Base-by-base conservation (phyloP, 2,113 vertebrate genomes). In the Phyllostomus discolor region DNA sequence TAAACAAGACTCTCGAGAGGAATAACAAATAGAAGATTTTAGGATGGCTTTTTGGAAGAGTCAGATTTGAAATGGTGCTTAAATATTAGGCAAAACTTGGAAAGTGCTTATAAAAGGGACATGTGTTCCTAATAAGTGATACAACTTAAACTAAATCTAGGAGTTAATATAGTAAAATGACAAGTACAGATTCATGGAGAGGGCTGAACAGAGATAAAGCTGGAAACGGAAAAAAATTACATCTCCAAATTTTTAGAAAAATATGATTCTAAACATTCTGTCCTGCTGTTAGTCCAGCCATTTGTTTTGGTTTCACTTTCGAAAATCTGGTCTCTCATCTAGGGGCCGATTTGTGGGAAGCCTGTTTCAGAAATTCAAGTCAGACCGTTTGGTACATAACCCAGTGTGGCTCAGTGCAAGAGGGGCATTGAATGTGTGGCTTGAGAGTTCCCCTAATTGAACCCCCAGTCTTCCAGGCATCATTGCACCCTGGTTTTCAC, bases 341-440 rank as follows among this genome's bases (percentile, higher is more conserved):
- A 62, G 22, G 4, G 19, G 2, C 31, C 52, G n/a, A 52, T 38
- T 41, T 67, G 6, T 46, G 76, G 24, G 9, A 7, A 78, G 8
- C 16, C 41, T 88, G 24, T 72, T 92, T 2, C 2, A 73, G 84
- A 95, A 80, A 89, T 66, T 70, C 80, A 90, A 69, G 73, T 78
- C 17, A 78, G 31, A 35, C 69, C 0, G 84, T 94, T 41, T 64
- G 46, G 5, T 50, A 66, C 57, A 24, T 50, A 86, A 85, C 8
- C 16, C 35, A 70, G 0, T 54, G 2, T n/a, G 5, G 7, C 26
- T 90, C 22, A 66, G 12, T 3, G 7, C 31, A 54, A 46, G 79
- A 20, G 1, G 10, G 8, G 15, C 50, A 19, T 0, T 84, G 43
- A 11, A 17, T 48, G 28, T 70, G 41, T 95, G 38, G 2, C 6